Base-by-base conservation (phyloP, 2,113 vertebrate species). In the Macaca nemestrina region DNA sequence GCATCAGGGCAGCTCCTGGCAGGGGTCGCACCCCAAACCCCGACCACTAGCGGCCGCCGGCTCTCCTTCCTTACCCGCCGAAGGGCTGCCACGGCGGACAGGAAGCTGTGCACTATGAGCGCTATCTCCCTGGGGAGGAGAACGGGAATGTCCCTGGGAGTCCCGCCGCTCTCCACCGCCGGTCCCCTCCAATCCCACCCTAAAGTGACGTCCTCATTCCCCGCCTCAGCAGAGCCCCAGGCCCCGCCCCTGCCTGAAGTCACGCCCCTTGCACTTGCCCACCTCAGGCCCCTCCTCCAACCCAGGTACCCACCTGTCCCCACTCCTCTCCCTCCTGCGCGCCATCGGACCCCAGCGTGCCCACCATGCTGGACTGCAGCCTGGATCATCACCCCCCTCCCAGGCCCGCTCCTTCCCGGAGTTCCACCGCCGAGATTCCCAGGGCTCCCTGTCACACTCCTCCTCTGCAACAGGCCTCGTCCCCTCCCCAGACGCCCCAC, bases 31-130 rank as follows among this genome's bases (percentile, higher is more conserved):
- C 16, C 75, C 64, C n/a, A 12, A 18, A 13, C 5, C n/a, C 38
- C 3, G 6, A 6, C 38, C 30, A 0, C 35, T n/a, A 14, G 6
- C 35, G 64, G 48, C 8, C 67, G 18, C 22, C 52, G 30, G 0
- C 7, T 27, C 18, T 64, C 35, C 43, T 40, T 57, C 30, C 99
- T 98, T 98, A 99, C 99, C 98, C 99, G 98, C 98, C 99, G 98
- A 64, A 99, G 97, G 3, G 99, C 99, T 32, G 99, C 99, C 40
- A 99, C 99, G 18, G 99, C 99, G 3, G 99, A 99, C 3, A 99
- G 99, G 73, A 99, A 99, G 76, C 99, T 99, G 11, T 99, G 99
- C 48, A 99, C 98, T 2, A 99, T 98, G 14, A 99, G 98, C 90
- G 99, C 99, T 99, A 99, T 99, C 88, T 99, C 99, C 99, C 99